A percentile compares a stretch with the other conserved stretches of the same genome.
These are phyloP conservation scores for Cosmorhoe ocellata DNA, from an alignment of 2,888 invertebrate species.

Conservation along the genomic window DNA sequence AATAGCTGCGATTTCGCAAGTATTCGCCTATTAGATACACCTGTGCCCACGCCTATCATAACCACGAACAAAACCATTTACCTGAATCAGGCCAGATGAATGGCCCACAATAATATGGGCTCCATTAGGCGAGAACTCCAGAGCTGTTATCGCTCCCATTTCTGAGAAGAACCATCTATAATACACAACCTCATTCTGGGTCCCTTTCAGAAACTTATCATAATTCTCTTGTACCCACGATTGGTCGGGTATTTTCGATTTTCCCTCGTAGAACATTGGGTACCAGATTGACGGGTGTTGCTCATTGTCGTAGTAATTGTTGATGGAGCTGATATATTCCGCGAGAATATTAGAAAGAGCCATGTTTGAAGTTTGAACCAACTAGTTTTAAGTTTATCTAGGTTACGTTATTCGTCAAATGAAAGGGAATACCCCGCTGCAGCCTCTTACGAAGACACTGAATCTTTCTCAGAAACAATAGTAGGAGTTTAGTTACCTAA, in stretches of 20 bases:
- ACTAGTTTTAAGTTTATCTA: constrained; percentile 33
- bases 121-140: constrained; percentile 70
- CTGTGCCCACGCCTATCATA: constrained; percentile 6
- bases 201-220: constrained; percentile 50
- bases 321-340: constrained; percentile 45
- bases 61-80: constrained; percentile 33
- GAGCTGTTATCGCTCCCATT: constrained; percentile 58
- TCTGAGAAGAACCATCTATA: constrained; percentile 62
- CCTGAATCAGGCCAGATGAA: constrained; percentile 79
- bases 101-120: constrained; percentile 67
- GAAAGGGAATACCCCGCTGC: no score
- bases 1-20: constrained; percentile 7
- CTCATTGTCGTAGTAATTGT: constrained; percentile 51
- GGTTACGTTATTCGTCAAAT: no score
- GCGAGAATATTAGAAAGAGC: constrained; percentile 42
- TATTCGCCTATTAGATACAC: constrained; percentile 9
- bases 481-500: no score
- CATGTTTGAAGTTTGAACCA: constrained; percentile 36
- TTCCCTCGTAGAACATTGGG: constrained; percentile 56
- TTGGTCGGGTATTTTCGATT: constrained; percentile 34
- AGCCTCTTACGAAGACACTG: no score
- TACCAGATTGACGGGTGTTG: constrained; percentile 53
- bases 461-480: no score
- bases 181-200: constrained; percentile 53
- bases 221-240: constrained; percentile 57